A percentile compares a stretch with the other conserved stretches of the same genome.
Conservation (phyloP, 1,140 invertebrate genomes). For the Atta colombica region DNA sequence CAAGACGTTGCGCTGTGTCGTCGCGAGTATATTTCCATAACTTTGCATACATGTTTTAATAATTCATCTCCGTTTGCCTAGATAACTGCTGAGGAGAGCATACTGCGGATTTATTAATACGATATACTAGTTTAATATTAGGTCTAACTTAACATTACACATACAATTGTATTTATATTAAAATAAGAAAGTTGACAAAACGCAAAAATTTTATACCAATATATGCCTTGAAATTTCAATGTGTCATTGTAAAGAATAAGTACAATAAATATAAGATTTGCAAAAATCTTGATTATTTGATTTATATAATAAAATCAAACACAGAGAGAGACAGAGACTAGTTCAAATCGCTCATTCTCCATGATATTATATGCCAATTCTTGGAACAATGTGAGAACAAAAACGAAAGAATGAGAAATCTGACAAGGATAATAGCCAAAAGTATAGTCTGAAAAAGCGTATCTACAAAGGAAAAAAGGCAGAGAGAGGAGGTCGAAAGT, state of each 20-base stretch:
- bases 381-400: constrained; percentile 53
- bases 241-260: neutral
- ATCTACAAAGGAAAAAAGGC: neutral
- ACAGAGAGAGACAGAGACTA: neutral
- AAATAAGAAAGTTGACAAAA: neutral
- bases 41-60: constrained; percentile 86
- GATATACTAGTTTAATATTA: constrained; percentile 61
- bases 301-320: neutral
- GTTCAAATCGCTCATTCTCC: neutral
- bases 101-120: constrained; percentile 65
- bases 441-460: neutral
- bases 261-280: neutral
- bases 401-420: constrained; percentile 34
- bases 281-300: neutral
- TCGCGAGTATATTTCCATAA: constrained; percentile 85
- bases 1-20: constrained; percentile 76
- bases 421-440: constrained; percentile 55
- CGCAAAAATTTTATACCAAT: neutral
- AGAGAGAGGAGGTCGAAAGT: constrained; percentile 26
- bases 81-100: constrained; percentile 19
- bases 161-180: constrained; percentile 14
- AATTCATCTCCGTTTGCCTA: constrained; percentile 77
- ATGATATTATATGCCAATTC: constrained; percentile 62
- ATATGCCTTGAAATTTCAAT: neutral
- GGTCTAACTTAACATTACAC: constrained; percentile 23